Base-by-base conservation (phyloP, 2,888 invertebrate genomes). In the Troides oblongomaculatus region DNA sequence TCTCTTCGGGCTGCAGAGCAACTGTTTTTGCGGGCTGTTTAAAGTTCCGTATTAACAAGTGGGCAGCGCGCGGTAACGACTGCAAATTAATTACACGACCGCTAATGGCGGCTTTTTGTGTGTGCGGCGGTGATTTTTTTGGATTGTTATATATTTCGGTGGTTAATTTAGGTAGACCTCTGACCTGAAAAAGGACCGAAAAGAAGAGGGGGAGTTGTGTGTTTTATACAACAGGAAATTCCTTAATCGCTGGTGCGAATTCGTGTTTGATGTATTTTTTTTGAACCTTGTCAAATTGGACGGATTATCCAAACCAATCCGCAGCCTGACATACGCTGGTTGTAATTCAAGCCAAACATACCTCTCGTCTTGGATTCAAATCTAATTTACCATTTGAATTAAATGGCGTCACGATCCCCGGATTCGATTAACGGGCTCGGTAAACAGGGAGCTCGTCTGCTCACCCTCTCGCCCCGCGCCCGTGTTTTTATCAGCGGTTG, bases 331-430 rank as follows among this genome's bases (percentile, higher is more conserved):
- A 14, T 46, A 30, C 53, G 23, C 56, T 43, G 64, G 17, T 23
- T 68, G 78, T 83, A 83, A 88, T 86, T 84, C 81, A 84, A 88
- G 86, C 86, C 86, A 87, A 89, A 88, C 84, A 85, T 78, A 65
- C 73, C 74, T 78, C 78, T 81, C 61, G 79, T 77, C 79, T 78
- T 78, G 79, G 79, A 81, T 81, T 78, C 80, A 74, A 82, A 88
- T 88, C 84, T 88, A 87, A 89, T 88, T 89, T 87, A 87, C 87
- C 80, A 77, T 77, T 81, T 78, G 81, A 83, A 84, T 86, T 86
- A 85, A 86, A 86, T 81, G 81, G 79, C 81, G 82, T 78, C 79
- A 83, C 81, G 82, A 84, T 82, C 75, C 75, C 77, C 76, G 70
- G 78, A 87, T 88, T 81, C 79, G 84, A 87, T 89, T 88, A 88